Evolutionary conservation across 2,888 invertebrate genomes (phyloP).

Genomic region (Salpingus planirostris): DNA sequence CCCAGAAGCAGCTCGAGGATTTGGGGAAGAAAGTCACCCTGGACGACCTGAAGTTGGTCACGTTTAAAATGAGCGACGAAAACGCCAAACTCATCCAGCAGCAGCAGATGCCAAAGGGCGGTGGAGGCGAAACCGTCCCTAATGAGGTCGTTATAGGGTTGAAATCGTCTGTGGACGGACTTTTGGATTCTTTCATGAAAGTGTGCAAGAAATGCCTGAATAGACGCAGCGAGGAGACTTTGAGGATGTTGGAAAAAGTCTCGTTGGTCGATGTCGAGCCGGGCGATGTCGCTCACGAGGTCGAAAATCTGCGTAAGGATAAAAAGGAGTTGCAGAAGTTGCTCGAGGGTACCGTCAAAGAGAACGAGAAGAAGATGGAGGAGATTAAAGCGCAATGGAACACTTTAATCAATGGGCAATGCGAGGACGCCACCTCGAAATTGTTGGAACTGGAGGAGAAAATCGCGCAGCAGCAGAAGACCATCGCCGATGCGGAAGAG

Average conservation of each 20-base stretch:
- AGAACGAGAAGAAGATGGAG: constrained; percentile 27
- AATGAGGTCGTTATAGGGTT: constrained; percentile 24
- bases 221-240: constrained; percentile 25
- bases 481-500: constrained; percentile 5
- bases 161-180: constrained; percentile 31
- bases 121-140: constrained; percentile 15
- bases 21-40: constrained; percentile 30
- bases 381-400: constrained; percentile 27
- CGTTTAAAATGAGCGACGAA: constrained; percentile 5
- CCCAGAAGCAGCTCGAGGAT: constrained; percentile 34
- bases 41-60: constrained; percentile 27
- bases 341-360: constrained; percentile 25
- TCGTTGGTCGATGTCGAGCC: constrained; percentile 25
- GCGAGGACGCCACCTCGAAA: constrained; percentile 5
- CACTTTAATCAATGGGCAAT: constrained; percentile 5
- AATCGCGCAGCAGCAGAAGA: constrained; percentile 7
- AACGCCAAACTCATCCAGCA: constrained; percentile 3
- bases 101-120: constrained; percentile 1
- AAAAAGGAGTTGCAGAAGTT: constrained; percentile 23
- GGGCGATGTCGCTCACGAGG: constrained; percentile 22
- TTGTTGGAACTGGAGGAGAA: constrained; percentile 7
- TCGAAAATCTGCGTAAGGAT: constrained; percentile 20
- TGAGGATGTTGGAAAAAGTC: constrained; percentile 29
- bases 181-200: constrained; percentile 29
- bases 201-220: constrained; percentile 32